A percentile compares a stretch with the other conserved stretches of the same genome.
Evolutionary conservation across 2,888 invertebrate species (phyloP).

Genomic region (Linnaemya vulpina): DNA sequence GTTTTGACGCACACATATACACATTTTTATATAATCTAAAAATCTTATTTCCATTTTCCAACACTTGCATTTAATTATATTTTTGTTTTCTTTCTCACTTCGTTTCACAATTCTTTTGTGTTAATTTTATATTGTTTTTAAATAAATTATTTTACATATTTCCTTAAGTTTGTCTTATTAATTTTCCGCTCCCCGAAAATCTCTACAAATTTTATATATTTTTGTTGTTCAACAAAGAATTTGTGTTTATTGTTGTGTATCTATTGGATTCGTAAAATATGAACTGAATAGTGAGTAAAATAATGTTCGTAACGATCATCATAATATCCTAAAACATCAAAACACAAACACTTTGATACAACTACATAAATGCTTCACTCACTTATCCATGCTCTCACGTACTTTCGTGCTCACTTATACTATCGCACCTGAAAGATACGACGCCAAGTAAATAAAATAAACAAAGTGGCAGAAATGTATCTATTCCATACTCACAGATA

Average conservation of each 20-base stretch:
- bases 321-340: conserved; percentile 79
- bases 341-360: conserved; percentile 62
- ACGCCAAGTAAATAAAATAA: conserved; percentile 30
- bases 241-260: conserved; percentile 78
- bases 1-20: not conserved
- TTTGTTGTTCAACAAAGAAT: conserved; percentile 59
- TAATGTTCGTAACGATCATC: conserved; percentile 77
- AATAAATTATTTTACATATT: not conserved
- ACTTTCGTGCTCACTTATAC: conserved; percentile 59
- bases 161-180: conserved; percentile 22
- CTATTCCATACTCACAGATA: conserved; percentile 54
- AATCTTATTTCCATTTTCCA: conserved; percentile 35
- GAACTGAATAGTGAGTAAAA: conserved; percentile 79
- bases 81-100: conserved; percentile 24
- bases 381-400: conserved; percentile 36
- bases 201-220: conserved; percentile 31
- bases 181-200: not conserved
- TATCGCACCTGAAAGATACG: conserved; percentile 1
- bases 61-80: conserved; percentile 50
- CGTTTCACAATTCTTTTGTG: conserved; percentile 4
- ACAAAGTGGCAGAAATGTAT: conserved; percentile 63
- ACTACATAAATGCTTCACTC: conserved; percentile 39
- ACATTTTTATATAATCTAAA: not conserved
- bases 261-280: conserved; percentile 81
- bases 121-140: conserved; percentile 11